phyloP scores from a whole-genome alignment of 2,888 invertebrate species.

The Dysmachus trigonus region DNA sequence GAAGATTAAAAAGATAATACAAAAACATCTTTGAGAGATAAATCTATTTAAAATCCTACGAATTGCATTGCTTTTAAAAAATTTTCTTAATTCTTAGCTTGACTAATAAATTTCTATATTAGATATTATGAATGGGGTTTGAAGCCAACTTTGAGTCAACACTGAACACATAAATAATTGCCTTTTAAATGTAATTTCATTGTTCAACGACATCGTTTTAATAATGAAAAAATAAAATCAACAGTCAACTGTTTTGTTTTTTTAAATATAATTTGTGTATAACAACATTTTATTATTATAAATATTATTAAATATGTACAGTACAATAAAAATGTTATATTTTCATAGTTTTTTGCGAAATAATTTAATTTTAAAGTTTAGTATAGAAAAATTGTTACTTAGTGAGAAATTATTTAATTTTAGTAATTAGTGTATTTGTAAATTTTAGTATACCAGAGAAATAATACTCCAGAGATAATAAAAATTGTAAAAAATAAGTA shows the following conservation, averaged over 20 bases:
- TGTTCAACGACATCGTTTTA: not conserved
- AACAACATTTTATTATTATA: slow-evolving; percentile 12
- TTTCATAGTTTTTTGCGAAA: not conserved
- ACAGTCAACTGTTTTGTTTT: not conserved
- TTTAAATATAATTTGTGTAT: slow-evolving; percentile 3
- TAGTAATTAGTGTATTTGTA: not conserved
- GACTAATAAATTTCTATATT: not conserved
- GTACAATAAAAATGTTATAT: not conserved
- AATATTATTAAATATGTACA: slow-evolving; percentile 7
- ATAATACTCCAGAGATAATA: not conserved
- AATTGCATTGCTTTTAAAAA: not conserved
- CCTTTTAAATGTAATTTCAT: slow-evolving; percentile 4
- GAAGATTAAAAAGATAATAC: not conserved
- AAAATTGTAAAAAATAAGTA: not conserved
- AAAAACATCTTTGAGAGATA: not conserved
- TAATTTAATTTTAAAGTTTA: not conserved
- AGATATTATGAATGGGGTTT: slow-evolving; percentile 25
- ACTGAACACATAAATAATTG: slow-evolving; percentile 25
- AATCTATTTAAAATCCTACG: not conserved
- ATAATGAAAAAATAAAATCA: not conserved
- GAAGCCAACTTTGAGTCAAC: slow-evolving; percentile 34
- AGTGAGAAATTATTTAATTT: slow-evolving; percentile 19
- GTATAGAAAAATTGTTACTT: not conserved
- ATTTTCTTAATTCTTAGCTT: not conserved
- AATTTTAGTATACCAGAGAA: not conserved